A percentile compares a stretch with the other conserved stretches of the same genome.
Evolutionary conservation across 1,140 invertebrate species (phyloP).

Genomic region (Cydia splendana): DNA sequence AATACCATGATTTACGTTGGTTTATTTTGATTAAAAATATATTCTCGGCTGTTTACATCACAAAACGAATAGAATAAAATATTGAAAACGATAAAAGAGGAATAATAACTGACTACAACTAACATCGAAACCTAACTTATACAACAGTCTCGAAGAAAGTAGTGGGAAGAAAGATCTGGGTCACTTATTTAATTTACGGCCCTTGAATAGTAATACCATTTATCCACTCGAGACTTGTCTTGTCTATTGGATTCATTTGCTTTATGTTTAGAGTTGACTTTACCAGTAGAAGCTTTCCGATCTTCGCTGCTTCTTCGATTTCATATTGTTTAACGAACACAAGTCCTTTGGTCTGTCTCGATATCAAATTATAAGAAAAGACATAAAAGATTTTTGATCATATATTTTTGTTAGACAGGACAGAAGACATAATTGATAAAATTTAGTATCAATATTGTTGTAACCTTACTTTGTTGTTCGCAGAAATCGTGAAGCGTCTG

Average conservation of each 20-base stretch:
- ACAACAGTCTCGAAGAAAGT: slow-evolving; percentile 3
- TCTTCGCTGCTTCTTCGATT: not conserved
- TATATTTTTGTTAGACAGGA: no score
- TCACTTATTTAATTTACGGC: slow-evolving; percentile 28
- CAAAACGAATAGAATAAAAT: not conserved
- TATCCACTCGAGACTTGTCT: slow-evolving; percentile 20
- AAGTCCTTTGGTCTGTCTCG: no score
- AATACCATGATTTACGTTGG: no score
- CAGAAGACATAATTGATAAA: no score
- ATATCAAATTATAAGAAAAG: no score
- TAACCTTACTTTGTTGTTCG: no score
- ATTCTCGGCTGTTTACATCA: no score
- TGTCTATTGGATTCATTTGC: slow-evolving; percentile 15
- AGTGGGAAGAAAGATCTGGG: not conserved
- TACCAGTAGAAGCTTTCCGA: not conserved
- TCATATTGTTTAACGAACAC: no score
- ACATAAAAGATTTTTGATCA: no score
- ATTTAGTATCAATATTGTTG: no score
- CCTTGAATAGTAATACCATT: not conserved
- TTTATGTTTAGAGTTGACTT: not conserved
- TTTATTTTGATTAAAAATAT: no score
- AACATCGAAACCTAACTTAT: not conserved
- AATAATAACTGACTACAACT: not conserved
- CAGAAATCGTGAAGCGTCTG: no score
- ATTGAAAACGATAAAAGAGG: not conserved